Evolutionary conservation across 1,140 invertebrate genomes (phyloP).

Genomic region (Drosophila ohnishii): DNA sequence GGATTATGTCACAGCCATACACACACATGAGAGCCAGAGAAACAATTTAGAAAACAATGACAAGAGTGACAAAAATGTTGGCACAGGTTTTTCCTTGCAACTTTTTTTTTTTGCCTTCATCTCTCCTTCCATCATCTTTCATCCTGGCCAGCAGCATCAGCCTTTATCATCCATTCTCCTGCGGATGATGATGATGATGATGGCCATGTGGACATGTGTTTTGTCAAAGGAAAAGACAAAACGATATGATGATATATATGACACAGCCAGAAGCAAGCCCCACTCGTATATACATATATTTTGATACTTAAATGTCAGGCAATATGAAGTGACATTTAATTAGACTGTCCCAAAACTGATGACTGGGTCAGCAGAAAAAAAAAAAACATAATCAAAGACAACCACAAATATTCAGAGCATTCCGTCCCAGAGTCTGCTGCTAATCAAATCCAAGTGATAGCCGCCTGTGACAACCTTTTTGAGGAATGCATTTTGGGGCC

Average conservation of each 20-base stretch:
- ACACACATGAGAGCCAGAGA: conserved; percentile 14
- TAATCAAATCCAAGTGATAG: conserved; percentile 47
- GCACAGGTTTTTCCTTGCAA: conserved; percentile 50
- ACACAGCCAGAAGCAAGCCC: conserved; percentile 44
- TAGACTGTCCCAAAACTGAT: conserved; percentile 49
- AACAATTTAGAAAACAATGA: conserved; percentile 51
- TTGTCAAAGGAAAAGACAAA: conserved; percentile 53
- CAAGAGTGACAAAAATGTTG: conserved; percentile 57
- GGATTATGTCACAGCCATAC: conserved; percentile 56
- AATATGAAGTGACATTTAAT: conserved; percentile 62
- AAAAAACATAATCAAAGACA: conserved; percentile 9
- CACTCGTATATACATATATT: conserved; percentile 21
- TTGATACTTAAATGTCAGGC: conserved; percentile 47
- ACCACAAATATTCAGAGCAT: conserved; percentile 5
- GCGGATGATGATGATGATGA: conserved; percentile 30
- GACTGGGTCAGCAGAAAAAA: conserved; percentile 36
- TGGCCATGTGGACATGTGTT: conserved; percentile 46
- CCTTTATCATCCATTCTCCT: conserved; percentile 39
- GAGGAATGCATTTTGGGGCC: conserved; percentile 6
- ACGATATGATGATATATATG: conserved; percentile 48
- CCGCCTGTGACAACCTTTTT: conserved; percentile 7
- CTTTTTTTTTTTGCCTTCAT: neutral
- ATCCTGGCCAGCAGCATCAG: conserved; percentile 21
- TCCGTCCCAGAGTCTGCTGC: neutral
- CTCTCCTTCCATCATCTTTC: conserved; percentile 6